Evolutionary conservation across 2,113 vertebrate species (phyloP), one percentile per base, ranked within the genome.

Genomic region (Fulmarus glacialis): DNA sequence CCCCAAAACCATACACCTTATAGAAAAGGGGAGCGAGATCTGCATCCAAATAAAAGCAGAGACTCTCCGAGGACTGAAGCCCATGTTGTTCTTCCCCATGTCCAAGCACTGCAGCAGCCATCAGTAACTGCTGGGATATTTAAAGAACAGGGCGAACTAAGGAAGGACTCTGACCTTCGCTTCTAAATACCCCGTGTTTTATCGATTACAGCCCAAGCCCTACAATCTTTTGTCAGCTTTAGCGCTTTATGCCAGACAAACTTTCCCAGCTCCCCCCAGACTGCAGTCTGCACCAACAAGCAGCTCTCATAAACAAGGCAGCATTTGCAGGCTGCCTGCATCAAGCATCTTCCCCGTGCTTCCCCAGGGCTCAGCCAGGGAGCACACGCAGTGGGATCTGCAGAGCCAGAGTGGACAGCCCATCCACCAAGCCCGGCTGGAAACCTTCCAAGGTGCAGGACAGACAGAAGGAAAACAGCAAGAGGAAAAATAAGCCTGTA

Each of bases 311-410:
- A 92, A 95, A 97, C 95, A 96, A 95, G 95, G 89, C 96, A 91
- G 95, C 91, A 95, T 97, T 96, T 96, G 94, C 93, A 97, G 96
- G 95, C 95, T 96, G 95, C 91, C 87, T 87, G 94, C 94, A 82
- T 96, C 89, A 10, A 93, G 92, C 77, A 79, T 84, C 68, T 90
- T 80, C 47, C 75, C 75, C 5, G 30, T 43, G 79, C 50, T 82
- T 95, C 97, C 92, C 79, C 92, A 75, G 91, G 91, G 93, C 94
- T 96, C 23, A 6, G 85, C 74, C 74, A 59, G 68, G 56, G 47
- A 95, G 87, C 93, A 62, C 64, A 63, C 8, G 16, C 29, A 4
- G 90, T 73, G 91, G 87, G 93, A 87, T 74, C 81, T 78, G 91
- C 75, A 82, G 92, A 94, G 91, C 88, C 16, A 5, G 60, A 53